phyloP scores from a whole-genome alignment of 2,888 invertebrate species.

The Idaea aversata region DNA sequence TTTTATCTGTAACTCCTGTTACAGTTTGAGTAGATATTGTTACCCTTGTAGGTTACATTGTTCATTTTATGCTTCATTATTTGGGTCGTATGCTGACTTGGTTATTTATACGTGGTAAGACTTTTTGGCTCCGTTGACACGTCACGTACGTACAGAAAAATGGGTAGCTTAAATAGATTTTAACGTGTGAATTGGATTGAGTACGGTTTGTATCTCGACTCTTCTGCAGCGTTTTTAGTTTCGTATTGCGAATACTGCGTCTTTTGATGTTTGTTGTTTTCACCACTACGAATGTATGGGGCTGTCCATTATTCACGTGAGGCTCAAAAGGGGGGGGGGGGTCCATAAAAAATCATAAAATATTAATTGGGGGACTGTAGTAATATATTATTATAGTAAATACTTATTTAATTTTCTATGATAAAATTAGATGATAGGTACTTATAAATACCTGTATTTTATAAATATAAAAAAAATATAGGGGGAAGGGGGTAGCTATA shows the following conservation, averaged over 20 bases:
- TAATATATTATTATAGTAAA: no score
- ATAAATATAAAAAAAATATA: no score
- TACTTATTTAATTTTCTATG: no score
- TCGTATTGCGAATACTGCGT: background rate
- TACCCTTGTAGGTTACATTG: slow-evolving; percentile 13
- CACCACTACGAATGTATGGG: background rate
- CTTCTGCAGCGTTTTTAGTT: background rate
- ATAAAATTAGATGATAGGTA: no score
- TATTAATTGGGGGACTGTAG: no score
- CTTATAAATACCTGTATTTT: no score
- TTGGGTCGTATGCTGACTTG: slow-evolving; percentile 46
- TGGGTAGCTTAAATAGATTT: slow-evolving; percentile 21
- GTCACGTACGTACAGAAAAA: slow-evolving; percentile 19
- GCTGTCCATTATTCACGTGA: no score
- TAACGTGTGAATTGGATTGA: slow-evolving; percentile 12
- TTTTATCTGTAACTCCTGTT: background rate
- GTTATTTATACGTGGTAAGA: slow-evolving; percentile 5
- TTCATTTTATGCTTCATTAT: slow-evolving; percentile 55
- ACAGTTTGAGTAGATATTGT: background rate
- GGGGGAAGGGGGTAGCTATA: no score
- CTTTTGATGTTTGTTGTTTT: slow-evolving; percentile 7
- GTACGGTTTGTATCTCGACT: background rate
- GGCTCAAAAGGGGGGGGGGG: no score
- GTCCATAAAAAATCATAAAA: no score
- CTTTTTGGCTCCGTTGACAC: slow-evolving; percentile 37